These are phyloP conservation scores for Phengaris alcon DNA, from an alignment of 2,888 invertebrate species.

Conservation along the genomic window DNA sequence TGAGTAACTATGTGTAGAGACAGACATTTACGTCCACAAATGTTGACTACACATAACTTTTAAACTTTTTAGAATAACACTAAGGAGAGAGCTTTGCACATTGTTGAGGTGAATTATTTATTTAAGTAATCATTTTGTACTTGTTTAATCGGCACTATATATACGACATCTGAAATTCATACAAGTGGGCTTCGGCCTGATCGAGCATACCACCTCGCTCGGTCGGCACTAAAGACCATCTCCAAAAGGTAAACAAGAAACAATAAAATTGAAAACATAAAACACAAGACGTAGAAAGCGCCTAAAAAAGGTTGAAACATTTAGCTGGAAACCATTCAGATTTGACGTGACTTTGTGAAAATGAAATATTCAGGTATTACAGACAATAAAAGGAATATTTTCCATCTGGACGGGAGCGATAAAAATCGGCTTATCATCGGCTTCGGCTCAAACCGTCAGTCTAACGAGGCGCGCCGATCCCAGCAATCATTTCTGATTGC, in stretches of 20 bases:
- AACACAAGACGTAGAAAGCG: neutral
- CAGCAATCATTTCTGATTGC: slow-evolving; percentile 52
- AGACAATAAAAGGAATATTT: slow-evolving; percentile 41
- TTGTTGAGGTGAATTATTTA: too few species aligned
- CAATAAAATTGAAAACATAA: neutral
- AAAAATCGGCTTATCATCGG: slow-evolving; percentile 57
- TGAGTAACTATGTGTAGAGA: neutral
- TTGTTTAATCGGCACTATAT: neutral
- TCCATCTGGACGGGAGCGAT: slow-evolving; percentile 48
- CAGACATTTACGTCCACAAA: neutral
- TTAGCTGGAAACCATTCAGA: slow-evolving; percentile 28
- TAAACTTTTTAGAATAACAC: neutral
- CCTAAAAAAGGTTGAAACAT: slow-evolving; percentile 3
- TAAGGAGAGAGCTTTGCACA: neutral
- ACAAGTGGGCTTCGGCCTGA: too few species aligned
- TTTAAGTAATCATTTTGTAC: neutral
- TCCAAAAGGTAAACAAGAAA: neutral
- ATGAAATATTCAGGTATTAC: slow-evolving; percentile 38
- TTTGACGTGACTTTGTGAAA: slow-evolving; percentile 28
- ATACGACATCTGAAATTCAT: too few species aligned
- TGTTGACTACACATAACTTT: neutral
- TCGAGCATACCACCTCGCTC: too few species aligned
- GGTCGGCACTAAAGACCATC: too few species aligned
- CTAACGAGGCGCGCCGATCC: slow-evolving; percentile 49
- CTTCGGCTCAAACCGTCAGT: slow-evolving; percentile 40